A percentile compares a stretch with the other conserved stretches of the same genome.
phyloP scores from a whole-genome alignment of 1,140 invertebrate species.

The Caerostris extrusa region DNA sequence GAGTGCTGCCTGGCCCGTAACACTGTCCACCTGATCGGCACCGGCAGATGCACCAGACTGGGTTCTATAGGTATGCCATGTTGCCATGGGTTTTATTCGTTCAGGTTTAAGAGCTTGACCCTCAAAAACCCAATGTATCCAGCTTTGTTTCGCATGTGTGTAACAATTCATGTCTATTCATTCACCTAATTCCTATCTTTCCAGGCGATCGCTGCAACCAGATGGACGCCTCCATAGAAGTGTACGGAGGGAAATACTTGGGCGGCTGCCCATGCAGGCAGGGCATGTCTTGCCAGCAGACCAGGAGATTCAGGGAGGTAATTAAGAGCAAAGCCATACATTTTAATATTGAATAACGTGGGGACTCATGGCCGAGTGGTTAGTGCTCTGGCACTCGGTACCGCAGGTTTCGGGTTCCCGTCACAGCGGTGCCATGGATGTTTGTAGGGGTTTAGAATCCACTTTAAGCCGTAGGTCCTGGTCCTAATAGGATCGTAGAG shows the following conservation, averaged over 20 bases:
- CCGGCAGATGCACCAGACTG: neutral
- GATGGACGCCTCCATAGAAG: neutral
- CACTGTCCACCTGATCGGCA: neutral
- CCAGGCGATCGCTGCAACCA: neutral
- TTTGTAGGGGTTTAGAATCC: too few relatives aligned
- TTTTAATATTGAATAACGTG: too few relatives aligned
- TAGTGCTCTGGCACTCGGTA: too few relatives aligned
- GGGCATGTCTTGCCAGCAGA: neutral
- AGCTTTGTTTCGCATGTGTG: neutral
- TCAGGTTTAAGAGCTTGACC: neutral
- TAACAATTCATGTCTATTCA: neutral
- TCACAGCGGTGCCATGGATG: too few relatives aligned
- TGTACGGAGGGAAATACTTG: neutral
- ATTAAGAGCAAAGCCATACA: neutral
- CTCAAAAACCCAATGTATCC: neutral
- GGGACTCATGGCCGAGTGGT: too few relatives aligned
- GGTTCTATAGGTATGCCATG: neutral
- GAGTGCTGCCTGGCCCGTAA: constrained; percentile 37
- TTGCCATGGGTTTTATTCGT: neutral
- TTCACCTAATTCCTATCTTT: neutral
- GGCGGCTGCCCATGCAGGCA: neutral
- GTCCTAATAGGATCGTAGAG: too few relatives aligned
- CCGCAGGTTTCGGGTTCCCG: too few relatives aligned
- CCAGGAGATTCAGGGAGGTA: neutral
- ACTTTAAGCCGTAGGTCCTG: too few relatives aligned